phyloP scores from a whole-genome alignment of 2,113 vertebrate genomes.

The Megatriorchis doriae region DNA sequence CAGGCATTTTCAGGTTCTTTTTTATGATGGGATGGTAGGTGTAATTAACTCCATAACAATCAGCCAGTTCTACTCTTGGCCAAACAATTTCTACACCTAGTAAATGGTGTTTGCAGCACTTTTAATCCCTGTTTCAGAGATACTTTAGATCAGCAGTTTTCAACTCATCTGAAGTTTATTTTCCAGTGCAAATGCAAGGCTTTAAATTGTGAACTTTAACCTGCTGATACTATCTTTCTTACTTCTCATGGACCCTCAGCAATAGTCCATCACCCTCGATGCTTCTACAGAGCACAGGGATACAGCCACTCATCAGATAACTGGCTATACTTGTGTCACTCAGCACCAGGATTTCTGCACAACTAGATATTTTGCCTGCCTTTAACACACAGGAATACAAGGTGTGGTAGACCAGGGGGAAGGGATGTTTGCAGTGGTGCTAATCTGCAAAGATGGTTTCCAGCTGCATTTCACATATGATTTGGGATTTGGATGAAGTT shows the following conservation, averaged over 20 bases:
- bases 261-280: background rate
- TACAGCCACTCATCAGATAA: background rate
- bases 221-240: background rate
- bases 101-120: background rate
- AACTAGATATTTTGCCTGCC: background rate
- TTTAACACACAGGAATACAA: background rate
- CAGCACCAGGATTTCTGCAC: background rate
- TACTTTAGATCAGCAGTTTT: background rate
- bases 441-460: slow-evolving; percentile 22
- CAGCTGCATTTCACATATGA: slow-evolving; percentile 45
- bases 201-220: background rate
- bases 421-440: slow-evolving; percentile 27
- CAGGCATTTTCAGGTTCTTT: background rate
- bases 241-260: background rate
- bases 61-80: background rate
- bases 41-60: background rate
- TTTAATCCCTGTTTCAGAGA: background rate
- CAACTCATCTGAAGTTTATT: background rate
- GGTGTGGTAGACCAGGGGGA: slow-evolving; percentile 3
- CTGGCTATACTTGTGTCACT: background rate
- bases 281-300: background rate
- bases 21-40: background rate
- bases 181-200: background rate
- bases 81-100: background rate
- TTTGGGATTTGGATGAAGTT: slow-evolving; percentile 45